Conservation (phyloP, 2,888 invertebrate species). For the Drosophila prolongata region DNA sequence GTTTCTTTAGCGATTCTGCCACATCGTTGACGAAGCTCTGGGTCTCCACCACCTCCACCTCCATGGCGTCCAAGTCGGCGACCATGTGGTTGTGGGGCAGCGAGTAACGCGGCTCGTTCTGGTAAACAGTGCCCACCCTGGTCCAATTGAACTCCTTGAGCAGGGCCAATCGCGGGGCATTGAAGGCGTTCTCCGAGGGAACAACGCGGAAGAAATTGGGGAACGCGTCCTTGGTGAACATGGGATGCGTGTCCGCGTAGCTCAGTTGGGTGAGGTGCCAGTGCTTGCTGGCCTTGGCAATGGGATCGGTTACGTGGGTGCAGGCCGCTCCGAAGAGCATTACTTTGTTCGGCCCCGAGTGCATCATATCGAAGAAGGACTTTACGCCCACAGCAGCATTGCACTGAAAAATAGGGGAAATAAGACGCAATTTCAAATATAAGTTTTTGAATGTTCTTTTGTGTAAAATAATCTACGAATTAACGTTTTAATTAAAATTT, state of each 20-base stretch:
- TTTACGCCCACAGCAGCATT: conserved; percentile 97
- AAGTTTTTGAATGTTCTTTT: no score
- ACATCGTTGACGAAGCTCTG: conserved; percentile 97
- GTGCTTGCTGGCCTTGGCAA: conserved; percentile 97
- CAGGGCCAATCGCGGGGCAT: conserved; percentile 94
- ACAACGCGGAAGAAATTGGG: conserved; percentile 98
- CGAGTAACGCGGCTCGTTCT: conserved; percentile 97
- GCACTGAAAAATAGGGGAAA: conserved; percentile 87
- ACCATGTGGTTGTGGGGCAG: conserved; percentile 95
- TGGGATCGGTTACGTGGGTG: conserved; percentile 97
- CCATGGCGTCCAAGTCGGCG: conserved; percentile 92
- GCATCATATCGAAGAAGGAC: conserved; percentile 98
- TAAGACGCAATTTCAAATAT: neutral
- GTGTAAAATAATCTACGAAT: no score
- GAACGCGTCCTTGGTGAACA: conserved; percentile 96
- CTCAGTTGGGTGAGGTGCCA: conserved; percentile 99
- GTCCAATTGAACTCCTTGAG: conserved; percentile 98
- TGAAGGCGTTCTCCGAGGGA: conserved; percentile 98
- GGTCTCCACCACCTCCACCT: conserved; percentile 93
- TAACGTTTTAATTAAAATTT: no score
- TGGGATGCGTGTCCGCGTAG: conserved; percentile 98
- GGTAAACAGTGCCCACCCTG: conserved; percentile 97
- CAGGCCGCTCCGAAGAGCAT: conserved; percentile 99
- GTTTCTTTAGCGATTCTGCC: conserved; percentile 90
- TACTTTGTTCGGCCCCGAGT: conserved; percentile 94